Percentiles rank a stretch among this genome's conserved stretches.
These are phyloP conservation scores for Hemibagrus guttatus DNA, from an alignment of 2,797 vertebrate species.

Conservation along the genomic window DNA sequence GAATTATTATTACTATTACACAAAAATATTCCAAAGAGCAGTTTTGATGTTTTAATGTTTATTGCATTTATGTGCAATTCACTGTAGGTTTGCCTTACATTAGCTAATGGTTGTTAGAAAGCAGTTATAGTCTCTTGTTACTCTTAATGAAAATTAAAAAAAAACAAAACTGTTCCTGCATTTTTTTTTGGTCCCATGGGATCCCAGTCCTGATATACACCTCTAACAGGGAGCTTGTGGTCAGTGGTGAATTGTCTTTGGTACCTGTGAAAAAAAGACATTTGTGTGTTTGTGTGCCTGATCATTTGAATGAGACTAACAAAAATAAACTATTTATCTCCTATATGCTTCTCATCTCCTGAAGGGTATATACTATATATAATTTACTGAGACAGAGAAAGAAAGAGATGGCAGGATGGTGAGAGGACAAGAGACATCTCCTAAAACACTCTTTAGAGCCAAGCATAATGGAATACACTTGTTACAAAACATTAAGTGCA, in stretches of 20 bases:
- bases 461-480: neutral
- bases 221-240: neutral
- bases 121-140: too few relatives aligned
- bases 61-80: too few relatives aligned
- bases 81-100: too few relatives aligned
- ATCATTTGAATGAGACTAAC: neutral
- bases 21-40: too few relatives aligned
- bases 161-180: too few relatives aligned
- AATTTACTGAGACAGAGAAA: neutral
- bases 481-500: neutral
- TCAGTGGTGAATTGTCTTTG: neutral
- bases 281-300: neutral
- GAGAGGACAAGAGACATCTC: neutral
- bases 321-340: constrained; percentile 63
- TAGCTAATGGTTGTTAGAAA: too few relatives aligned
- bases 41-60: too few relatives aligned
- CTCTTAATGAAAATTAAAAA: too few relatives aligned
- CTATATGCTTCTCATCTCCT: constrained; percentile 50
- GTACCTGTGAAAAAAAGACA: neutral
- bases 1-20: too few relatives aligned
- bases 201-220: too few relatives aligned
- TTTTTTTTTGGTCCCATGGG: too few relatives aligned
- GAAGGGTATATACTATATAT: neutral
- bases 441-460: neutral
- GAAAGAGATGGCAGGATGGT: neutral